These are phyloP conservation scores for Pipistrellus pipistrellus DNA, from an alignment of 2,797 vertebrate genomes.

Conservation along the genomic window DNA sequence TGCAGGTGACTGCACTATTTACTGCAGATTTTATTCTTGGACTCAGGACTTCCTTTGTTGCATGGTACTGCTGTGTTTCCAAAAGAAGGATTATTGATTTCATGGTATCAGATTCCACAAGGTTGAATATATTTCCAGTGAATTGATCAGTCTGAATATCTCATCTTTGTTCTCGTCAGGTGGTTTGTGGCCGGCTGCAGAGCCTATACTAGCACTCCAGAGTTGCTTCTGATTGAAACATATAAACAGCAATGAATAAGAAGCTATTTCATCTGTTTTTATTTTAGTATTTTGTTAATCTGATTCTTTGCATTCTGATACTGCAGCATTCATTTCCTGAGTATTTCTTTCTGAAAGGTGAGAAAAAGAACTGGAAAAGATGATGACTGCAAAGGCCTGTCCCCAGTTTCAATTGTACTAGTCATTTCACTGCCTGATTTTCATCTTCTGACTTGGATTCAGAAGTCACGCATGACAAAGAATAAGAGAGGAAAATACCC, in stretches of 20 bases:
- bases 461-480: neutral
- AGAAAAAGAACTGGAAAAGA: neutral
- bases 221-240: neutral
- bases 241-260: slow-evolving; percentile 3
- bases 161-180: neutral
- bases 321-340: slow-evolving; percentile 11
- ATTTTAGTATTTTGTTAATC: slow-evolving; percentile 19
- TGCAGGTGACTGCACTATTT: neutral
- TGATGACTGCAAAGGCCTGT: neutral
- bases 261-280: slow-evolving; percentile 1
- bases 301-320: slow-evolving; percentile 5
- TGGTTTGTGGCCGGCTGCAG: neutral
- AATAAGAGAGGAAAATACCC: neutral
- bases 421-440: slow-evolving; percentile 20
- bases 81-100: neutral
- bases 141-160: neutral
- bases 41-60: neutral
- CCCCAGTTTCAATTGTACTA: neutral
- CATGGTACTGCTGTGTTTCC: neutral
- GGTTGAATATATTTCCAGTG: neutral
- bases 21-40: neutral
- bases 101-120: neutral
- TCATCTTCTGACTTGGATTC: slow-evolving; percentile 17
- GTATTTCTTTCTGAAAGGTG: slow-evolving; percentile 18
- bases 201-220: fast-evolving